Evolutionary conservation across 2,113 vertebrate genomes (phyloP).

Genomic region (Paracanthobrama guichenoti): DNA sequence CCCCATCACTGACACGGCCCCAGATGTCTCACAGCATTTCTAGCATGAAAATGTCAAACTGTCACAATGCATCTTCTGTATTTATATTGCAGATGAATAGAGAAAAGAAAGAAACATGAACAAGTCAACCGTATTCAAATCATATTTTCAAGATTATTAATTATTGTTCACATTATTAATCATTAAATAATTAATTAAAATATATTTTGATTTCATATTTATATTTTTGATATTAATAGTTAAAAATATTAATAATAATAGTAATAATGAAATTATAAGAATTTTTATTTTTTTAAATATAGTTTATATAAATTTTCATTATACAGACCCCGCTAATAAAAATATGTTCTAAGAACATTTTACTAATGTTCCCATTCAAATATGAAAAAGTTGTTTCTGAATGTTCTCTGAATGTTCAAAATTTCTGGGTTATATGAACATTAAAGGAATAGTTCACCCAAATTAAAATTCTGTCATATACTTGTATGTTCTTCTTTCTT

Average conservation of each 20-base stretch:
- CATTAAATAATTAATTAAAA: not conserved
- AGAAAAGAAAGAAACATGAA: not conserved
- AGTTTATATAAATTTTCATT: not conserved
- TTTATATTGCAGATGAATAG: not conserved
- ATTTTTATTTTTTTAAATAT: no score
- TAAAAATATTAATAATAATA: no score
- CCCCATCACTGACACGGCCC: constrained; percentile 9
- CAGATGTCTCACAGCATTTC: constrained; percentile 35
- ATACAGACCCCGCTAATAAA: not conserved
- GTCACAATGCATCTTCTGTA: constrained; percentile 5
- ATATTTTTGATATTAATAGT: not conserved
- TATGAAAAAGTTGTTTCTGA: no score
- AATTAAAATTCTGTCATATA: no score
- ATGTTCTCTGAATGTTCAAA: no score
- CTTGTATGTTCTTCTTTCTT: no score
- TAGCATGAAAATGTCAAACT: constrained; percentile 48
- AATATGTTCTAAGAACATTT: no score
- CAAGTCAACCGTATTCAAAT: not conserved
- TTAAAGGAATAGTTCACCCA: no score
- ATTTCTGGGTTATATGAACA: no score
- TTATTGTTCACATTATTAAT: not conserved
- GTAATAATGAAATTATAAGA: not conserved
- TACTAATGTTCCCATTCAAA: no score
- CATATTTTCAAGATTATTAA: no score
- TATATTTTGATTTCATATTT: not conserved